phyloP scores from a whole-genome alignment of 2,113 vertebrate genomes.

The Ptilorrhoa leucosticta region DNA sequence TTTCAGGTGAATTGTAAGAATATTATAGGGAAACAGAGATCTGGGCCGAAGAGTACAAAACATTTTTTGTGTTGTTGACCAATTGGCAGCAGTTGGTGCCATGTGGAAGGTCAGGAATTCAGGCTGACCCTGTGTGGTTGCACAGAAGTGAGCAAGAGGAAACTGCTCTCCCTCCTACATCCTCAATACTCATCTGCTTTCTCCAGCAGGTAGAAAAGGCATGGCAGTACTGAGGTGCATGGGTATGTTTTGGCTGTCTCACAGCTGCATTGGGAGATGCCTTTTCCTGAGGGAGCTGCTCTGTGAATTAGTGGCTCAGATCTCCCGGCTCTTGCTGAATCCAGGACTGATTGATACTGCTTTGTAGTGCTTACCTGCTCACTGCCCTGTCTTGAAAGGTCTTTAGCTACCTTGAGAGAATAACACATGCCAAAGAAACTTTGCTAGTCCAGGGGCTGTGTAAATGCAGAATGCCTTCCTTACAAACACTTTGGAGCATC shows the following conservation, averaged over 20 bases:
- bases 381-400: not conserved
- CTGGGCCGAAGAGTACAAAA: not conserved
- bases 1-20: not conserved
- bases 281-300: not conserved
- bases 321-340: not conserved
- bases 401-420: not conserved
- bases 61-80: not conserved
- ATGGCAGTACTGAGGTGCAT: accelerated
- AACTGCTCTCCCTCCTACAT: not conserved
- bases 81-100: not conserved
- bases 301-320: not conserved
- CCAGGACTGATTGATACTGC: accelerated
- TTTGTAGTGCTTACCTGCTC: not conserved
- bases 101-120: not conserved
- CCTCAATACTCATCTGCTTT: not conserved
- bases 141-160: not conserved
- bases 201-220: not conserved
- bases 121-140: not conserved
- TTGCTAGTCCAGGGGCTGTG: not conserved
- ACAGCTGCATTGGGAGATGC: not conserved
- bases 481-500: not conserved
- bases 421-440: not conserved
- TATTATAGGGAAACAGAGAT: not conserved
- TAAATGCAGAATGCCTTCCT: not conserved
- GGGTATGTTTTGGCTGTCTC: not conserved